Base-by-base conservation (phyloP, 2,797 vertebrate genomes). In the Moxostoma hubbsi region DNA sequence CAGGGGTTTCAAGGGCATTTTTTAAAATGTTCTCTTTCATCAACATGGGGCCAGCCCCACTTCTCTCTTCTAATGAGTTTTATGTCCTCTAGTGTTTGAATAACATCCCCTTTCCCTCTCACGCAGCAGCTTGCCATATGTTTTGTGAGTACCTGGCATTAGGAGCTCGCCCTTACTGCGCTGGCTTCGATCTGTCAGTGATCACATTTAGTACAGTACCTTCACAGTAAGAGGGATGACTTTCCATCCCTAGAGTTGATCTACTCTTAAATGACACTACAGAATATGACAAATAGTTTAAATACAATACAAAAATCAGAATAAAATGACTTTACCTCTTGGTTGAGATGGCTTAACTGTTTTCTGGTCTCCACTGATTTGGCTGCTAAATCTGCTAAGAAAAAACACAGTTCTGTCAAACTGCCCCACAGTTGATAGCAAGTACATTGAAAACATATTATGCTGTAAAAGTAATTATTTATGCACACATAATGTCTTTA, bases 281-380 rank as follows among this genome's bases (percentile, higher is more conserved):
- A 80, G 15, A 75, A 70, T 64, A 4, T 18, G 24, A 9, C 2
- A 55, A 7, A 18, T 36, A 36, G 36, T 36, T 36, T 36, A 36
- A 36, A 69, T 58, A 36, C 24, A 58, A 36, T 57, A 5, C 16
- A 12, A 18, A 63, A 4, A 36, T 24, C 24, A 24, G 11, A 18
- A 12, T 64, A 46, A 64, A 13, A 7, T 24, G 7, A 46, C 13
- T 63, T 67, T 87, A 98, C 97, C 96, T 99, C 96, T 63, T 94
- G 94, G 89, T 96, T 95, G 66, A 98, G 95, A 82, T 93, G 94
- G 85, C 62, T 93, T 84, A 98, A 94, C 85, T 98, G 96, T 87
- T 95, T 96, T 86, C 94, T 96, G 51, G 96, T 98, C 86, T 98
- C 97, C 87, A 98, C 97, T 59, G 96, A 94, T 91, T 96, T 97